Percentiles rank a stretch among this genome's conserved stretches.
Conservation (phyloP, 1,140 invertebrate genomes). For the Tetramorium parvispinum region DNA sequence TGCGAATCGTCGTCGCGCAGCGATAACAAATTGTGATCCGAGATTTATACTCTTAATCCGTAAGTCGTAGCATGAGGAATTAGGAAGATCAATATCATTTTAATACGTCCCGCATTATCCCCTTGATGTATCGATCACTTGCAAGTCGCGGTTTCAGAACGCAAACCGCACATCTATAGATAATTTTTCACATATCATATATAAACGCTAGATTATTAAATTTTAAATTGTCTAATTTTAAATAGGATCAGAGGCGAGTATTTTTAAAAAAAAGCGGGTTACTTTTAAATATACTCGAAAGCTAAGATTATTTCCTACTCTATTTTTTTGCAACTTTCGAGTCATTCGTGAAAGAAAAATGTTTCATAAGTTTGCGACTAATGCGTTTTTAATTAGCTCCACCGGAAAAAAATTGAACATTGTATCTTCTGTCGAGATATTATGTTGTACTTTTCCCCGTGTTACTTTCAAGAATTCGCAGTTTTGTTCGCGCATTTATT, state of each 20-base stretch:
- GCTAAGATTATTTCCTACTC: not conserved
- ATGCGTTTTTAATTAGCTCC: not conserved
- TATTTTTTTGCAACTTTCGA: not conserved
- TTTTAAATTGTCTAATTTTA: slow-evolving; percentile 16
- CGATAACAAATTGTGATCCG: slow-evolving; percentile 47
- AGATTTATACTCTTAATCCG: slow-evolving; percentile 32
- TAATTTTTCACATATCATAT: slow-evolving; percentile 48
- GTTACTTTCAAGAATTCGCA: not conserved
- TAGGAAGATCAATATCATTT: slow-evolving; percentile 38
- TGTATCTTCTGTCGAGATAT: not conserved
- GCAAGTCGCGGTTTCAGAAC: not conserved
- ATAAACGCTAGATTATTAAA: not conserved
- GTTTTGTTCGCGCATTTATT: not conserved
- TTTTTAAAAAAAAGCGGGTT: not conserved
- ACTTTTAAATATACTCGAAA: not conserved
- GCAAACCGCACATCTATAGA: not conserved
- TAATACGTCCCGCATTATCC: slow-evolving; percentile 30
- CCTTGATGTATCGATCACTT: slow-evolving; percentile 1
- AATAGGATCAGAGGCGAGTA: not conserved
- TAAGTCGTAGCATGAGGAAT: slow-evolving; percentile 27
- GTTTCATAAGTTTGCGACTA: not conserved
- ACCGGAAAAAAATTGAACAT: slow-evolving; percentile 23
- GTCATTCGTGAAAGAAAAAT: not conserved
- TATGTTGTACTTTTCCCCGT: not conserved
- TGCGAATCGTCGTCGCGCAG: slow-evolving; percentile 30